Evolutionary conservation across 1,140 invertebrate species (phyloP), one percentile per base, ranked within the genome.

Genomic region (Bilobella aurantiaca): DNA sequence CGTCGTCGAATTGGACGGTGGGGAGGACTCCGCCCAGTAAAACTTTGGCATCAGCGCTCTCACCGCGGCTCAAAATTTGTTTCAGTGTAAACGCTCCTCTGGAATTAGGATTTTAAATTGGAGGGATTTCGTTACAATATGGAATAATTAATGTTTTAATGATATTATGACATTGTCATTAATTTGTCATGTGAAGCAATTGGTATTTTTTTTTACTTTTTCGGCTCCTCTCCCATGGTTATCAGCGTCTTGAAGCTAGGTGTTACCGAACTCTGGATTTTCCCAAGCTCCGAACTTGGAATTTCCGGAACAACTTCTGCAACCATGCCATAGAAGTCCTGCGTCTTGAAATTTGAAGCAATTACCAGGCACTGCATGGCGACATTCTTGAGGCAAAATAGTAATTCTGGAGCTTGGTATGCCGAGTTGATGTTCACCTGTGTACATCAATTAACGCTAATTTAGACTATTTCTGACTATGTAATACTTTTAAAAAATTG

Each of bases 371-470:
- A 85, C 74, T 87, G 90, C 0, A 87, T 77, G n/a, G 80, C 79
- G 16, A 90, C 88, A 78, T 92, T 91, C 8, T 87, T 84, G 2
- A 96, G 74, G 59, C 86, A 87, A 74, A 87, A 93, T 62, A 85
- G 81, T 0, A 96, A 66, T 75, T 98, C 94, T 14, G 78, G 73
- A 12, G 81, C 79, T 74, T 87, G 84, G 74, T 90, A 96, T 0
- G 83, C 81, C 0, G 93, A 91, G 77, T 98, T 97, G 3, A 96
- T 83, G 57, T 86, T 85, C 5, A 91, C 86, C 86, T 87, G n/a
- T n/a, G n/a, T n/a, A n/a, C n/a, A n/a, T n/a, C n/a, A n/a, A n/a
- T n/a, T n/a, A n/a, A n/a, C n/a, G n/a, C n/a, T n/a, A n/a, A n/a
- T n/a, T n/a, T n/a, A n/a, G n/a, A n/a, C n/a, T n/a, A n/a, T n/a